Base-by-base conservation (phyloP, 2,113 vertebrate genomes). In the Pygoscelis antarcticus region DNA sequence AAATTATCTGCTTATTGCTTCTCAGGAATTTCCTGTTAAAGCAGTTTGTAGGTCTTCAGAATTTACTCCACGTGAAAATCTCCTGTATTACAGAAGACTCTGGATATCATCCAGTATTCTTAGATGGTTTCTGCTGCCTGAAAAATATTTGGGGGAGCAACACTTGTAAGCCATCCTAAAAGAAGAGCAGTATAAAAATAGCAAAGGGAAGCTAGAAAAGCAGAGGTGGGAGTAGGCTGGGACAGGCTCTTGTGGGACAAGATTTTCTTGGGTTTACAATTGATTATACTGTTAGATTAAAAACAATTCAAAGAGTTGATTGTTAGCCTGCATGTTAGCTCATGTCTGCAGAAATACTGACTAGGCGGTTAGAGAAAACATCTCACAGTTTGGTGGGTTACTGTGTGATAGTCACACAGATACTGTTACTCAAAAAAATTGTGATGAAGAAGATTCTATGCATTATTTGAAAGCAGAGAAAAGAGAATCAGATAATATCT, bases 211-310 rank as follows among this genome's bases (percentile, higher is more conserved):
- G 55, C 69, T 66, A 34, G 90, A 58, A 72, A 81, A 89, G 55
- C 75, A 90, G 95, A 52, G 91, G 58, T 93, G 89, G 92, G 79
- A 88, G 58, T 19, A 69, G 91, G 93, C 68, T 83, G 86, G 86
- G 76, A 74, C 25, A 32, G 46, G 76, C 51, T 36, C 76, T 21
- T 18, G 68, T 7, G 68, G 54, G 88, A 80, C 68, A 5, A 70
- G 72, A 77, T 62, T 86, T 80, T 89, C 87, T 38, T 78, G 87
- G 87, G 81, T 78, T 65, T 57, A 74, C 20, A 11, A n/a, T 79
- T 52, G 85, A 70, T 95, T 19, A 64, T 34, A 12, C 34, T 3
- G 51, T 44, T 68, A 61, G 81, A 78, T 78, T 6, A 47, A 8
- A 66, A 64, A 21, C n/a, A 8, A 16, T 1, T 6, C 16, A 5